A percentile compares a stretch with the other conserved stretches of the same genome.
phyloP scores from a whole-genome alignment of 2,113 vertebrate genomes.

The Manacus vitellinus region DNA sequence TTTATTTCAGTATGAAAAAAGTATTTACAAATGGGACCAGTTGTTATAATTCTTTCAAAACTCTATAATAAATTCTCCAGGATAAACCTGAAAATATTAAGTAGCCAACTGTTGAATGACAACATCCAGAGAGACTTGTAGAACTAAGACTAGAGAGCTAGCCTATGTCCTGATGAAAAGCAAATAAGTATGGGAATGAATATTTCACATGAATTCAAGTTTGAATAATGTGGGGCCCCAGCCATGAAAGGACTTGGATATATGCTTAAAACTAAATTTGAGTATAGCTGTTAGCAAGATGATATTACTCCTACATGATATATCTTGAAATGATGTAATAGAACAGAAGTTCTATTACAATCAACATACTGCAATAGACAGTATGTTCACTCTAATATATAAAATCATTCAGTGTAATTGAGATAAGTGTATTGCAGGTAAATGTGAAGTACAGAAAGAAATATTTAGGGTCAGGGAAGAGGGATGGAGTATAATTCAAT shows the following conservation, averaged over 20 bases:
- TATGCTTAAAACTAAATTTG: neutral
- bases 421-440: neutral
- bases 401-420: neutral
- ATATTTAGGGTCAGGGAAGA: accelerated
- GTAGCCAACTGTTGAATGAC: neutral
- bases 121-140: neutral
- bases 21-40: neutral
- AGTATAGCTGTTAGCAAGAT: neutral
- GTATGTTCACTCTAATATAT: neutral
- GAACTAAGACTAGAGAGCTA: neutral
- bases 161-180: neutral
- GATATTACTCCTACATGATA: neutral
- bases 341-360: neutral
- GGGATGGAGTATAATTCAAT: neutral
- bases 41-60: neutral
- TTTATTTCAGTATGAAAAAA: neutral
- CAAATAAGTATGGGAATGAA: neutral
- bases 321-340: neutral
- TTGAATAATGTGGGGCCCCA: neutral
- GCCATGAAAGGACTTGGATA: neutral
- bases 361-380: neutral
- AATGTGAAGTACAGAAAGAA: neutral
- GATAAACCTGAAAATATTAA: neutral
- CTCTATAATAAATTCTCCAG: neutral
- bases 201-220: neutral